Evolutionary conservation across 2,888 invertebrate species (phyloP), one percentile per base, ranked within the genome.

Genomic region (Idaea aversata): DNA sequence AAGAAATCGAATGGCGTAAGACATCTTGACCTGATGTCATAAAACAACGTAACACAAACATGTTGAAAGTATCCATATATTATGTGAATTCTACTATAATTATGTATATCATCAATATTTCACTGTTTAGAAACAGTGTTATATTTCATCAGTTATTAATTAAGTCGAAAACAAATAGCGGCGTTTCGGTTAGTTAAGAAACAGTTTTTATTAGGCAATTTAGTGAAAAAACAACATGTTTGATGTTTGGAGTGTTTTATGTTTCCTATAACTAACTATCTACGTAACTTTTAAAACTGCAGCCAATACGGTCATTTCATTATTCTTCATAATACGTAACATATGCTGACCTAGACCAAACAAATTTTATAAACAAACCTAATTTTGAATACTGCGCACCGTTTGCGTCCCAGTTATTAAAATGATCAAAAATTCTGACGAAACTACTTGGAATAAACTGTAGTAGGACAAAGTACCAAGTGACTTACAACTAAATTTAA

Each of bases 1-100:
- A 82, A 83, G 82, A 85, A 86, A 87, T 81, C 85, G 80, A 70
- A 73, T 84, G 81, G 84, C 79, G 77, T 85, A 84, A 85, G 77
- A 84, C 87, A 70, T 79, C 81, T 75, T 87, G 86, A 88, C 88
- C 85, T 77, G 77, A 70, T 75, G 70, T 79, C 76, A 79, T 77
- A 76, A 77, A 79, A 70, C 75, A 74, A 79, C 77, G 78, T 78
- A 81, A 84, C 77, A 66, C 70, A 79, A 78, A 80, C 77, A 82
- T 77, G 77, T 79, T 78, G 83, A 83, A 85, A 84, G 84, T 79
- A 38, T 67, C 59, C 63, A 65, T 68, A 66, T 69, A 64, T 68
- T 59, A 59, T 13, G 68, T 72, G 74, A 73, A 72, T 74, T 70
- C 63, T 73, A 76, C 78, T 74, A 61, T 47, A 47, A 47, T 47